These are phyloP conservation scores for Chrysotoxum bicinctum DNA, from an alignment of 2,888 invertebrate species.

Conservation along the genomic window DNA sequence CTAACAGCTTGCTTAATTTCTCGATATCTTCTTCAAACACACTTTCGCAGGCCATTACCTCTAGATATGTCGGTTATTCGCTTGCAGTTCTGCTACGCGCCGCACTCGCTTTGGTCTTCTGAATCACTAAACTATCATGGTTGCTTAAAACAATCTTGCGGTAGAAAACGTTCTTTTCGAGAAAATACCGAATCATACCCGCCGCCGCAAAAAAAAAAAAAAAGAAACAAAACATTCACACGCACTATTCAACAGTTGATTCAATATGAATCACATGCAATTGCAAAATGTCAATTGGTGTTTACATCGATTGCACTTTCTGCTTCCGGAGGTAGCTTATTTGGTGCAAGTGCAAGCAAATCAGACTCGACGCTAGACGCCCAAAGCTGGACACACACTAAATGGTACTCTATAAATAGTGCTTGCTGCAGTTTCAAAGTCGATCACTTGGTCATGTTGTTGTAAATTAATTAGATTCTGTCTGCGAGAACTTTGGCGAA, in stretches of 20 bases:
- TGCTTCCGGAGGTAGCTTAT: conserved; percentile 41
- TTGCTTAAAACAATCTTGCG: background rate
- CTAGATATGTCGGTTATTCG: conserved; percentile 1
- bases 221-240: background rate
- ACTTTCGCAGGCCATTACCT: conserved; percentile 71
- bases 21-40: conserved; percentile 77
- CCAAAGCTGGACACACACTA: conserved; percentile 59
- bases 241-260: background rate
- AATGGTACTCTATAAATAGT: conserved; percentile 50
- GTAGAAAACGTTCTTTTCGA: background rate
- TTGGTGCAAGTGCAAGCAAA: conserved; percentile 13
- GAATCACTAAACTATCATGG: conserved; percentile 53
- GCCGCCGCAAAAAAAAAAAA: background rate
- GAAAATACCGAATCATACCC: background rate
- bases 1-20: conserved; percentile 76
- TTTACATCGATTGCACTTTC: conserved; percentile 36
- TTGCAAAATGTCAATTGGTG: conserved; percentile 3
- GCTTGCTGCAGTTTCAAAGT: conserved; percentile 39
- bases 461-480: conserved; percentile 47
- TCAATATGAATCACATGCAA: background rate
- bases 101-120: conserved; percentile 13
- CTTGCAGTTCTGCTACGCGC: background rate
- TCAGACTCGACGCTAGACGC: conserved; percentile 36
- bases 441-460: conserved; percentile 48
- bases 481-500: conserved; percentile 34